Evolutionary conservation across 2,797 vertebrate genomes (phyloP), one percentile per base, ranked within the genome.

Genomic region (Philypnodon macrostomus): DNA sequence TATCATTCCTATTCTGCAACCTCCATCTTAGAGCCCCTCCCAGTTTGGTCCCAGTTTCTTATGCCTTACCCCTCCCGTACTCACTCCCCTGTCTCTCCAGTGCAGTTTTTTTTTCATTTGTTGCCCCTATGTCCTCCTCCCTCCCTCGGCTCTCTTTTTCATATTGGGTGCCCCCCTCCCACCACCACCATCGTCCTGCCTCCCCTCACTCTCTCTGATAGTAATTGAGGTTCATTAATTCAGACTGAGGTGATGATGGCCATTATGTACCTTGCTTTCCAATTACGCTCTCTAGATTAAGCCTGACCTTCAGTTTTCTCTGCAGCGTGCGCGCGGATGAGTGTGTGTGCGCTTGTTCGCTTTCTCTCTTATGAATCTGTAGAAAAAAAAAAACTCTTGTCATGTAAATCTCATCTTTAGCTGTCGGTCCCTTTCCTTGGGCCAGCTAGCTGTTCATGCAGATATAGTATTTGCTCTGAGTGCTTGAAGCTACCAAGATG

Each of bases 201-300:
- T 65, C 70, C 79, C 75, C 80, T 83, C 74, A 73, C 79, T 83
- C 82, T 77, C 79, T 88, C 80, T 84, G 83, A 87, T 86, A 85
- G 84, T 87, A 87, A 86, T 87, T 87, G 83, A 87, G 85, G 85
- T 87, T 87, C 94, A 95, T 95, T 95, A 95, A 95, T 95, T 94
- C 93, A 91, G 90, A 94, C 91, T 92, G 93, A 92, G 93, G 92
- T 90, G 92, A 96, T 96, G 93, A 94, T 93, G 93, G 93, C 94
- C 93, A 93, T 96, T 97, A 95, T 94, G 93, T 96, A 94, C 91
- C 91, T 92, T 94, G 94, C 95, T 95, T 97, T 94, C 94, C 94
- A 98, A 98, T 99, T 98, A 98, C 92, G 91, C 91, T 92, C 91
- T 95, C 94, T 95, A 97, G 97, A 98, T 99, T 95, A 96, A 94